Conservation (phyloP, 1,140 invertebrate genomes). For the Camponotus pennsylvanicus region DNA sequence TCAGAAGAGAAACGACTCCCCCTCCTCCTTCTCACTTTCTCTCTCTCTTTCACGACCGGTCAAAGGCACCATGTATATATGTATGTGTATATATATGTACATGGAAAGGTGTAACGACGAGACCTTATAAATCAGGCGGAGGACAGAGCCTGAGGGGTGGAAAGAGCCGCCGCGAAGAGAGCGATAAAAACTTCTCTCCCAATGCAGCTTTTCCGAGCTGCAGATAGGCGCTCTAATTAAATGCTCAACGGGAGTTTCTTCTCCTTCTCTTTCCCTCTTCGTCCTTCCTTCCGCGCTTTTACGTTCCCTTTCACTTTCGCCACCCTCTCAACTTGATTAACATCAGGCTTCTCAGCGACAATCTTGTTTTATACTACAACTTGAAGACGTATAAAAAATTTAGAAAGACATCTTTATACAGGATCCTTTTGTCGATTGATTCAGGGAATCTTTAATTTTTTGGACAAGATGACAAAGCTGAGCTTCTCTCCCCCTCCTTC, state of each 20-base stretch:
- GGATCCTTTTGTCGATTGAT: not conserved
- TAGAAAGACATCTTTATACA: not conserved
- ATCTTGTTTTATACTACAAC: constrained; percentile 9
- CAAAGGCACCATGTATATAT: constrained; percentile 14
- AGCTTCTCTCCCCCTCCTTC: not conserved
- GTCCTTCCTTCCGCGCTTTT: constrained; percentile 34
- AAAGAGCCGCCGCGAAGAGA: constrained; percentile 41
- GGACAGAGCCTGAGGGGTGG: not conserved
- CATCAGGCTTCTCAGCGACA: constrained; percentile 6
- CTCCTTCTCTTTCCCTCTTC: not conserved
- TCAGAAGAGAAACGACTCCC: constrained; percentile 41
- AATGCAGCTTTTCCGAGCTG: constrained; percentile 41
- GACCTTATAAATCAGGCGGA: constrained; percentile 61
- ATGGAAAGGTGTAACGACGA: constrained; percentile 43
- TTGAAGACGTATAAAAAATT: not conserved
- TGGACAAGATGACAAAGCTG: not conserved
- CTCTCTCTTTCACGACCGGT: constrained; percentile 22
- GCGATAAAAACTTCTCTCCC: constrained; percentile 62
- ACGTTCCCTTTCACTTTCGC: constrained; percentile 35
- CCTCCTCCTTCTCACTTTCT: not conserved
- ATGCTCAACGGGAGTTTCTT: constrained; percentile 64
- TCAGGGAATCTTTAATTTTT: not conserved
- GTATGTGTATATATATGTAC: not conserved
- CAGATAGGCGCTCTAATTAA: constrained; percentile 77
- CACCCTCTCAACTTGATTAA: constrained; percentile 34